Evolutionary conservation across 2,888 invertebrate species (phyloP).

Genomic region (Euclidia mi): DNA sequence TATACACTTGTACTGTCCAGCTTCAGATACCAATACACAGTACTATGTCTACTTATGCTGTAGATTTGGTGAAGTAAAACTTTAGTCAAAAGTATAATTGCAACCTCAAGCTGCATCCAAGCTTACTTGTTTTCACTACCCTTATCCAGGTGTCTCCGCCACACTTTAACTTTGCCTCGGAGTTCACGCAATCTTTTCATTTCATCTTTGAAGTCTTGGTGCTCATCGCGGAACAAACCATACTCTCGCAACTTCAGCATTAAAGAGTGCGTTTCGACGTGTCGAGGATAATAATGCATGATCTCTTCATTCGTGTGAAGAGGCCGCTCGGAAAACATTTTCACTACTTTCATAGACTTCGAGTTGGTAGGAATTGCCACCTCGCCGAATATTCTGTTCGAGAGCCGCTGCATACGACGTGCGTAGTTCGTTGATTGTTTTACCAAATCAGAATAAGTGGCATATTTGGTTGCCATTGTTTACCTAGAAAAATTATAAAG

Average conservation of each 20-base stretch:
- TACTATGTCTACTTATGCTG: no score
- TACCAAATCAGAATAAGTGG: conserved; percentile 92
- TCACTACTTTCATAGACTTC: conserved; percentile 95
- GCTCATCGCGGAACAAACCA: conserved; percentile 96
- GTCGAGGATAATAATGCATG: conserved; percentile 96
- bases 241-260: conserved; percentile 93
- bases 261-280: conserved; percentile 93
- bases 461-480: conserved; percentile 90
- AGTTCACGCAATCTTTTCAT: conserved; percentile 94
- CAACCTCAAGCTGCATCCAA: conserved; percentile 16
- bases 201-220: conserved; percentile 97
- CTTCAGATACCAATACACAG: no score
- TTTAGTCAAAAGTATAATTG: no score
- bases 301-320: conserved; percentile 93
- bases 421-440: conserved; percentile 95
- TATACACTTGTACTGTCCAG: no score
- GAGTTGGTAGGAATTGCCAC: conserved; percentile 93
- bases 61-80: no score
- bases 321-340: conserved; percentile 94
- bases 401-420: conserved; percentile 95
- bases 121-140: conserved; percentile 70
- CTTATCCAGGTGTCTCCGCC: conserved; percentile 84
- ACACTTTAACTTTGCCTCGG: conserved; percentile 93
- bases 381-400: conserved; percentile 97
- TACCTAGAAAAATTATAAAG: conserved; percentile 22